A percentile compares a stretch with the other conserved stretches of the same genome.
These are phyloP conservation scores for Symphodus melops DNA, from an alignment of 2,113 vertebrate genomes.

Conservation along the genomic window DNA sequence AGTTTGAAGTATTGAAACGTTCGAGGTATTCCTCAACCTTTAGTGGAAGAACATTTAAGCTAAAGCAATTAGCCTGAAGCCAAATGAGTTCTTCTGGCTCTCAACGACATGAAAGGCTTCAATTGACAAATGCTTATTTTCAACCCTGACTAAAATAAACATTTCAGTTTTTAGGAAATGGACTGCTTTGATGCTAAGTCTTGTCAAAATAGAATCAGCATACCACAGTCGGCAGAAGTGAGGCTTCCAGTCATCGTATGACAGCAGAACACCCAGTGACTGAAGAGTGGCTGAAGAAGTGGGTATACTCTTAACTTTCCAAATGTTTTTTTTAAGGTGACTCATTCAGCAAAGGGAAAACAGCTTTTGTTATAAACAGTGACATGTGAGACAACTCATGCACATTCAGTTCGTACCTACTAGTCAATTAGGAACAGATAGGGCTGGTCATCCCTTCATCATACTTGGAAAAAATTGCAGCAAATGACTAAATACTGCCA, in stretches of 20 bases:
- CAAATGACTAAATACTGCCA: too few relatives aligned
- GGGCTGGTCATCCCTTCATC: too few relatives aligned
- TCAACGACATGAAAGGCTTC: constrained; percentile 28
- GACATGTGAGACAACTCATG: too few relatives aligned
- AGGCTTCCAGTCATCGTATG: constrained; percentile 23
- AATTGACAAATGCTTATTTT: constrained; percentile 43
- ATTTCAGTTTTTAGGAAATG: constrained; percentile 34
- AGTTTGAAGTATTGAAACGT: constrained; percentile 31
- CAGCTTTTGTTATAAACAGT: too few relatives aligned
- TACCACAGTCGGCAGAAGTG: constrained; percentile 36
- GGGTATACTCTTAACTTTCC: too few relatives aligned
- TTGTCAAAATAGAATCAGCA: constrained; percentile 28
- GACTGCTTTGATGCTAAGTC: background rate
- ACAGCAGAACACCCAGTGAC: constrained; percentile 11
- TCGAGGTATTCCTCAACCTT: constrained; percentile 7
- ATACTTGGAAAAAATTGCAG: too few relatives aligned
- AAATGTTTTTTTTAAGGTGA: too few relatives aligned
- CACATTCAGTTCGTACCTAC: too few relatives aligned
- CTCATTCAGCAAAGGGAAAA: too few relatives aligned
- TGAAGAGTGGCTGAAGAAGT: too few relatives aligned
- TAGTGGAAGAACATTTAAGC: constrained; percentile 1
- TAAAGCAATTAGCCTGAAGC: background rate
- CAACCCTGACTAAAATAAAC: constrained; percentile 46
- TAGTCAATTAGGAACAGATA: too few relatives aligned
- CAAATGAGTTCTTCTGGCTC: background rate